Base-by-base conservation (phyloP, 2,797 vertebrate species). In the Pseudochirops corinnae region DNA sequence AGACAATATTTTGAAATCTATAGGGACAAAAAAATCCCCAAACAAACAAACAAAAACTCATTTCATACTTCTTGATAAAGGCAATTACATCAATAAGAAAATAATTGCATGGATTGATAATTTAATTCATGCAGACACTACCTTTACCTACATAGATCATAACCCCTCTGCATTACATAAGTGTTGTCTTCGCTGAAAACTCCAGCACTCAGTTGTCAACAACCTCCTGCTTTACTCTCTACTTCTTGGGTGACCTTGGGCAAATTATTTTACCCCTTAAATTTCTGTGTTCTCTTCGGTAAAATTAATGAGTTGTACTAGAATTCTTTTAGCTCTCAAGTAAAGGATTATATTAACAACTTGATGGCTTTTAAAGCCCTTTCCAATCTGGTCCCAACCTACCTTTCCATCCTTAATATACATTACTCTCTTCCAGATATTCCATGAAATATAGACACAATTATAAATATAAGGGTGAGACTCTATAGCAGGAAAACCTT, bases 181-280 rank as follows among this genome's bases (percentile, higher is more conserved):
- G 21, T 26, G 26, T 46, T 82, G 39, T 82, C 39, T 46, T 46
- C 24, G 7, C 7, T 82, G n/a, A 82, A 46, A 82, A 82, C 26
- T 82, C 46, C 21, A 11, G 11, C 74, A 1, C 39, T 82, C 39
- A 82, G 74, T 46, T 82, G 7, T 82, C 21, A 46, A 46, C 39
- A 26, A 26, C 74, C 33, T 67, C 11, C 53, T 60, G 6, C 21
- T 60, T 33, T 18, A 55, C 0, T 16, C 13, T 29, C 82, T 56
- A 18, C 0, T 55, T 53, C 55, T 33, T 94, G 0, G 91, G 62
- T 74, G 90, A 90, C 33, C 14, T 87, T 55, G 57, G 10, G 0
- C 11, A 96, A 91, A 95, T 87, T 24, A 93, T 33, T 95, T 90
- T 87, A 90, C 16, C 6, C 28, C 28, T 91, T 55, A 74, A 91